These are phyloP conservation scores for Ophiodon elongatus DNA, from an alignment of 2,113 vertebrate species.

Conservation along the genomic window DNA sequence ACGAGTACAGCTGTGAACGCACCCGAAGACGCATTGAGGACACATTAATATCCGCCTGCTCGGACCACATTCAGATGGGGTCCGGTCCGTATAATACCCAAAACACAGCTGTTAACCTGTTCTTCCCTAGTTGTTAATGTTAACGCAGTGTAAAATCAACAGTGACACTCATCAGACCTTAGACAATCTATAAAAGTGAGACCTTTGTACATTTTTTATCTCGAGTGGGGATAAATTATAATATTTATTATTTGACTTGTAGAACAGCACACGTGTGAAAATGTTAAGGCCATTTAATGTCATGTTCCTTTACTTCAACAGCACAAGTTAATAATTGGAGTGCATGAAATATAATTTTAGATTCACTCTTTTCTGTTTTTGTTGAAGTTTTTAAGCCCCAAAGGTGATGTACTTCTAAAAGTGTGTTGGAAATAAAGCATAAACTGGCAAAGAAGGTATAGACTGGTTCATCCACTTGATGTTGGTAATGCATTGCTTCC, in stretches of 20 bases:
- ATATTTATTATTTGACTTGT: background rate
- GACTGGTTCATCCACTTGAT: background rate
- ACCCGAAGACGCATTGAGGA: too few relatives aligned
- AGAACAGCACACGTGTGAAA: too few relatives aligned
- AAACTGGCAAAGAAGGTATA: background rate
- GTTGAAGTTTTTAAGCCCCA: background rate
- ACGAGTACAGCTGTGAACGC: background rate
- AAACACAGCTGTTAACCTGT: background rate
- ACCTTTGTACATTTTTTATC: too few relatives aligned
- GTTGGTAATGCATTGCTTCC: conserved; percentile 4
- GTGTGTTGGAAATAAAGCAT: background rate
- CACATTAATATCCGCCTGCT: background rate
- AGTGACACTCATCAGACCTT: background rate
- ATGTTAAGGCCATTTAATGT: too few relatives aligned
- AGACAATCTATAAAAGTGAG: background rate
- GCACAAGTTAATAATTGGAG: background rate
- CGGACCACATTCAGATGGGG: background rate
- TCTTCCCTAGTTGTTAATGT: background rate
- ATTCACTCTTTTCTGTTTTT: background rate
- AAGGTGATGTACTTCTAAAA: background rate
- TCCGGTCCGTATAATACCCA: background rate
- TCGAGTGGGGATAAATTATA: too few relatives aligned
- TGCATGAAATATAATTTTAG: background rate
- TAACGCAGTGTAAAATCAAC: background rate
- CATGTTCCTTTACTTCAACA: too few relatives aligned